phyloP scores from a whole-genome alignment of 2,797 vertebrate genomes.

The Delichon dasypus region DNA sequence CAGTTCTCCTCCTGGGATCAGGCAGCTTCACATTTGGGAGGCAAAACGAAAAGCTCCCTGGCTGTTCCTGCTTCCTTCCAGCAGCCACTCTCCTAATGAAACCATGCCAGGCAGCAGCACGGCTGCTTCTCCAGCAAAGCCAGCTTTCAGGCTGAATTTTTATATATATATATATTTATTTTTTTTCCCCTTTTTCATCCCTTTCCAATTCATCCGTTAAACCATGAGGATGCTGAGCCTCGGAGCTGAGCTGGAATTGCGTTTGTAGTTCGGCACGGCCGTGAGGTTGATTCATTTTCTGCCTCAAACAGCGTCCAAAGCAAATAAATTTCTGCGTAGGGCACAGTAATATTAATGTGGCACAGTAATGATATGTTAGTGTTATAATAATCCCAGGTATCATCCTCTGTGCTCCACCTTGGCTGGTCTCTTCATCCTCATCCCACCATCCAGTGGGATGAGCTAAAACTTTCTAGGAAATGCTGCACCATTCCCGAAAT shows the following conservation, averaged over 20 bases:
- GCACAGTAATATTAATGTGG: neutral
- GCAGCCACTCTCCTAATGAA: neutral
- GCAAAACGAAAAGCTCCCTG: neutral
- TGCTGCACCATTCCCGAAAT: neutral
- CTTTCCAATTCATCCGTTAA: neutral
- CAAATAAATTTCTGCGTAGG: neutral
- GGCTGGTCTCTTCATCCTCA: neutral
- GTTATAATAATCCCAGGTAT: neutral
- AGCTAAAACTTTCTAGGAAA: neutral
- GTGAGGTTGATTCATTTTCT: neutral
- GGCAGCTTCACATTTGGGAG: neutral
- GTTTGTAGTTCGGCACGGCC: rapidly evolving
- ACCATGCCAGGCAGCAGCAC: neutral
- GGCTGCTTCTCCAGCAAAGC: neutral
- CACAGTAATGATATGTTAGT: neutral
- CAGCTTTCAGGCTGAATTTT: neutral
- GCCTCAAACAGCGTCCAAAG: neutral
- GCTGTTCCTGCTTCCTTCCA: neutral
- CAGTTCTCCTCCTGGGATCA: rapidly evolving
- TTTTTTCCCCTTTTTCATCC: neutral
- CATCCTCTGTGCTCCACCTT: neutral
- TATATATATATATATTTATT: neutral
- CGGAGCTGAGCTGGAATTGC: rapidly evolving
- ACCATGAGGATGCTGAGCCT: neutral
- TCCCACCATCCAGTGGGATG: neutral